Evolutionary conservation across 1,140 invertebrate species (phyloP).

Genomic region (Pseudachorutes palmiensis): DNA sequence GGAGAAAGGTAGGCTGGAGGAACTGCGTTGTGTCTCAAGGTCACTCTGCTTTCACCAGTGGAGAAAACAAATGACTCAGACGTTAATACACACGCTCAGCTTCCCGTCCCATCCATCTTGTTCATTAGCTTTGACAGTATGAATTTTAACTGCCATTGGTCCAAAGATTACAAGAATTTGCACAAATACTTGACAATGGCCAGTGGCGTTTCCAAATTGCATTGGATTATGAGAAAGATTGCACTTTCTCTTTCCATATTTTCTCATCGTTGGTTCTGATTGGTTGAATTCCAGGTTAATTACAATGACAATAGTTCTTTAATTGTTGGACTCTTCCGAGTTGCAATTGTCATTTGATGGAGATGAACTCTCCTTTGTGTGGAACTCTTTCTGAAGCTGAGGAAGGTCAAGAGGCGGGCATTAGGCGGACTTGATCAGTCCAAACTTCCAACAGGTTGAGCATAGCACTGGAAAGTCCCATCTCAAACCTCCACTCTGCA

Average conservation of each 20-base stretch:
- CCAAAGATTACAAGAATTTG: neutral
- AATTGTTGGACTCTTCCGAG: neutral
- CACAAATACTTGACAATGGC: neutral
- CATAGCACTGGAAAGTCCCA: neutral
- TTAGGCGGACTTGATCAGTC: neutral
- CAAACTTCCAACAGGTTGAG: neutral
- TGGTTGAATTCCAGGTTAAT: no score
- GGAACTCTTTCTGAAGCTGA: neutral
- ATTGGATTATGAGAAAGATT: neutral
- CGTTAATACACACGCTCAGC: no score
- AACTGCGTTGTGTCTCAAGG: neutral
- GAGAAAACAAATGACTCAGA: neutral
- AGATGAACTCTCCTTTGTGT: conserved; percentile 10
- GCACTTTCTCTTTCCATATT: no score
- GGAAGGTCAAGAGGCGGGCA: conserved; percentile 5
- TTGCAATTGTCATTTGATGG: neutral
- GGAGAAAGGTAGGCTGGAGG: neutral
- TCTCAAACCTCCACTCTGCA: neutral
- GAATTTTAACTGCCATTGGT: neutral
- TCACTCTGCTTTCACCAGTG: neutral
- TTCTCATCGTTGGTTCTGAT: no score
- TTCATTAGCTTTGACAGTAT: neutral
- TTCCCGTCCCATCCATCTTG: no score
- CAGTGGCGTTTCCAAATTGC: neutral
- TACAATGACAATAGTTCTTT: no score